These are phyloP conservation scores for Brachyalestes nurse DNA, from an alignment of 2,797 vertebrate species.

Conservation along the genomic window DNA sequence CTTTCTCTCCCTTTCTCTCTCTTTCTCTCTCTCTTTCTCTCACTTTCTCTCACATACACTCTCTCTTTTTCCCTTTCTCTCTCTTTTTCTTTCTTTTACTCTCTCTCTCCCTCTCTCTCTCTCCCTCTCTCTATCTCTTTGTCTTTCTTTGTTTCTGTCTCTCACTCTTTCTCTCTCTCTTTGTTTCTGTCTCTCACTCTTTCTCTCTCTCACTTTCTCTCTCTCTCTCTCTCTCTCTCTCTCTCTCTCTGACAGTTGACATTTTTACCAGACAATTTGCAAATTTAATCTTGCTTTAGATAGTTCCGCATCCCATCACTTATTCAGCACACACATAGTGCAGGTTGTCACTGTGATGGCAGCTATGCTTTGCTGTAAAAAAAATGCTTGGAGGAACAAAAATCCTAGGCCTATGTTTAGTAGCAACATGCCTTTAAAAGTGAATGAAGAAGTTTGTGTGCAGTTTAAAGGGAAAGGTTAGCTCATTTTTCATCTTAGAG, in stretches of 20 bases:
- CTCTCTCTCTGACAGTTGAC: neutral
- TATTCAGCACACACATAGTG: conserved; percentile 6
- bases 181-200: neutral
- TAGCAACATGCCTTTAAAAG: neutral
- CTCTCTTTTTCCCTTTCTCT: too few relatives aligned
- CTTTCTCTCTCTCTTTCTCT: too few relatives aligned
- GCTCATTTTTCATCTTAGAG: conserved; percentile 20
- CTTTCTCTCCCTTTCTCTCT: too few relatives aligned
- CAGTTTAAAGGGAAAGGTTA: conserved; percentile 11
- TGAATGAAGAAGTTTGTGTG: neutral
- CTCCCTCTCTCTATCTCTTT: too few relatives aligned
- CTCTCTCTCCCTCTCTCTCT: too few relatives aligned
- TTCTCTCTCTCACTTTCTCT: neutral
- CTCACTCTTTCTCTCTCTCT: too few relatives aligned
- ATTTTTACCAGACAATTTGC: neutral
- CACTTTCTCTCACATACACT: too few relatives aligned
- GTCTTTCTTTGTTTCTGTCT: too few relatives aligned
- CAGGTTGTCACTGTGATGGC: neutral
- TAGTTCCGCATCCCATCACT: neutral
- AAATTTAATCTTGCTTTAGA: conserved; percentile 8
- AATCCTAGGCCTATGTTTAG: neutral
- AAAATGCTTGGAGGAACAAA: neutral
- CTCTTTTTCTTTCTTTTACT: too few relatives aligned
- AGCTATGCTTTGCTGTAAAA: neutral
- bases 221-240: neutral